Evolutionary conservation across 2,888 invertebrate species (phyloP), one percentile per base, ranked within the genome.

Genomic region (Stictocephala bisonia): DNA sequence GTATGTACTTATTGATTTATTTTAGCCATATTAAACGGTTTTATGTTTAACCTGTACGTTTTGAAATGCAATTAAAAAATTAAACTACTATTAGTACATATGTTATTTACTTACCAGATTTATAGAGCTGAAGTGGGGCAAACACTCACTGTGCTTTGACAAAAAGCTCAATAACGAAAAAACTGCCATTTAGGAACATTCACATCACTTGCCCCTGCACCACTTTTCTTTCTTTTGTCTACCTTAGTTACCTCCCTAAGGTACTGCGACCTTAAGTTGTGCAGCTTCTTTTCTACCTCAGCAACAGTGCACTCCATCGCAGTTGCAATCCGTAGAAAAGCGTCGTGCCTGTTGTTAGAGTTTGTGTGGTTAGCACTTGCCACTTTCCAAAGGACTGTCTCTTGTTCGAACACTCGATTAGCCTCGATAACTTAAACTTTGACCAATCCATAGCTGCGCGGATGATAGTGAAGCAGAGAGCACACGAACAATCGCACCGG

Each of bases 191-290:
- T 73, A 69, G 69, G 69, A 51, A 69, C 73, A 40, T 58, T 70
- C n/a, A 73, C 18, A 40, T 73, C 69, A 58, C 56, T 50, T 1
- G 51, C 67, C 50, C 73, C 56, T 56, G 51, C 56, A 18, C 73
- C 73, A 58, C 44, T 67, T 31, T 70, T 70, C 35, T 58, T 44
- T 41, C 67, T 64, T 75, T 77, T 77, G 51, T 74, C 73, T 11
- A 86, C 85, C 81, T 87, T 87, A 3, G 51, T 60, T 20, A 31
- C 35, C 18, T 60, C 60, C 40, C 60, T 60, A 18, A 60, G 60
- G 13, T 35, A 60, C 60, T 60, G 60, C 40, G 60, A 60, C n/a
- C 40, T 13, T 18, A 60, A 2, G 13, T 31, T 60, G 20, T 60
- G 31, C 9, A 60, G 60, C 18, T 60, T 60, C 31, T 58, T 60